A percentile compares a stretch with the other conserved stretches of the same genome.
phyloP scores from a whole-genome alignment of 2,888 invertebrate species.

The Stegophylla sp. region DNA sequence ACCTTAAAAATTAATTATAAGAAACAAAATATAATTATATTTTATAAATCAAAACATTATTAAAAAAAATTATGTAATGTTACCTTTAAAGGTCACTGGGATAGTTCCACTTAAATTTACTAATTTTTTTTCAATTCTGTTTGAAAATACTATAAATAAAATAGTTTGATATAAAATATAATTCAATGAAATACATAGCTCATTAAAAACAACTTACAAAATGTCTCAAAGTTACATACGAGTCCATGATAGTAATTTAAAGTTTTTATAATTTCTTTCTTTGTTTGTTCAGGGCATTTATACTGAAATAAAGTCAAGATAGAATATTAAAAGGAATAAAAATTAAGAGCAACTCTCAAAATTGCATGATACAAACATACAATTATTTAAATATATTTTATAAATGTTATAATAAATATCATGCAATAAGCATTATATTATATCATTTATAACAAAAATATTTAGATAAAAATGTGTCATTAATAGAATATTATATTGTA shows the following conservation, averaged over 20 bases:
- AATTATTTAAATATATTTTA: neutral
- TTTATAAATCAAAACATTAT: neutral
- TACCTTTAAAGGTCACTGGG: slow-evolving; percentile 88
- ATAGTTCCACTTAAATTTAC: slow-evolving; percentile 89
- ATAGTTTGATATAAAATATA: slow-evolving; percentile 55
- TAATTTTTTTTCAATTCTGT: slow-evolving; percentile 69
- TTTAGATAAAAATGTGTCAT: too few relatives aligned
- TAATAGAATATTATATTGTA: too few relatives aligned
- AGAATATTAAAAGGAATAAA: neutral
- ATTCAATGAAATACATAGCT: neutral
- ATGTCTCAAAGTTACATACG: slow-evolving; percentile 72
- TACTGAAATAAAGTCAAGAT: slow-evolving; percentile 68
- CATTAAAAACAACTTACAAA: slow-evolving; percentile 69
- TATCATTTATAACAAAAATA: too few relatives aligned
- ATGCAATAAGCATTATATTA: too few relatives aligned
- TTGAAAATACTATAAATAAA: slow-evolving; percentile 61
- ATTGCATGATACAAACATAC: neutral
- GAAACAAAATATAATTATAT: slow-evolving; percentile 27
- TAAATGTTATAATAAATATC: too few relatives aligned
- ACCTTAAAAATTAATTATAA: slow-evolving; percentile 66
- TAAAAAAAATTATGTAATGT: slow-evolving; percentile 60
- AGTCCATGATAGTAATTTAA: slow-evolving; percentile 73
- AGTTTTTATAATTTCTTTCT: slow-evolving; percentile 74
- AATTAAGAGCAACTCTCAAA: neutral
- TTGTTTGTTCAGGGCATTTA: slow-evolving; percentile 73